Base-by-base conservation (phyloP, 2,888 invertebrate species). In the Anthoptus insignis region DNA sequence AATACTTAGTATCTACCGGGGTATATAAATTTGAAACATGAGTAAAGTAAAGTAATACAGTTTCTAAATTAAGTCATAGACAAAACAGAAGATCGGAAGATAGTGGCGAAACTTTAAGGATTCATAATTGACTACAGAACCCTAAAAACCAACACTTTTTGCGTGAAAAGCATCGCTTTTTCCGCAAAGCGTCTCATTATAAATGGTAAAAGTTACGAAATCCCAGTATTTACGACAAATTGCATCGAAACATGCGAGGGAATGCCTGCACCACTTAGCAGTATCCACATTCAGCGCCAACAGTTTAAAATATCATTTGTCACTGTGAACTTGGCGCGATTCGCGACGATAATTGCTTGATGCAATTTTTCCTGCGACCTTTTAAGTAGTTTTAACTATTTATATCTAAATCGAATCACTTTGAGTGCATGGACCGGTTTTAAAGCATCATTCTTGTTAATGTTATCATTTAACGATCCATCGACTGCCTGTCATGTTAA, bases 291-390 rank as follows among this genome's bases (percentile, higher is more conserved):
- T 68, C 68, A 67, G 80, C 88, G 85, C 87, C 87, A 89, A 87
- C 88, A 87, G 81, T 89, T 90, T 87, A 89, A 89, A 88, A 85
- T 77, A 81, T 81, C 86, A 82, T 91, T 87, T 86, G 86, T 91
- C 88, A 89, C 77, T 45, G 61, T 45, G 74, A 78, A 81, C 78
- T 85, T 84, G 84, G 81, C 83, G 76, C 76, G 76, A 83, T 85
- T 82, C 81, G 79, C 50, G 32, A 58, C 16, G 16, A 42, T 84
- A 87, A 87, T 81, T 81, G 76, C 74, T 77, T 88, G 86, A 88
- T 85, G 85, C 80, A 80, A 85, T 88, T 87, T 84, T 74, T 78
- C 81, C 76, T 82, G 82, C 81, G 84, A 81, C 81, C 85, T 87
- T 87, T 89, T 86, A 87, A 84, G 68, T 70, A 80, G 82, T 83